Conservation (phyloP, 2,888 invertebrate species). For the Philhelius pedissequus region DNA sequence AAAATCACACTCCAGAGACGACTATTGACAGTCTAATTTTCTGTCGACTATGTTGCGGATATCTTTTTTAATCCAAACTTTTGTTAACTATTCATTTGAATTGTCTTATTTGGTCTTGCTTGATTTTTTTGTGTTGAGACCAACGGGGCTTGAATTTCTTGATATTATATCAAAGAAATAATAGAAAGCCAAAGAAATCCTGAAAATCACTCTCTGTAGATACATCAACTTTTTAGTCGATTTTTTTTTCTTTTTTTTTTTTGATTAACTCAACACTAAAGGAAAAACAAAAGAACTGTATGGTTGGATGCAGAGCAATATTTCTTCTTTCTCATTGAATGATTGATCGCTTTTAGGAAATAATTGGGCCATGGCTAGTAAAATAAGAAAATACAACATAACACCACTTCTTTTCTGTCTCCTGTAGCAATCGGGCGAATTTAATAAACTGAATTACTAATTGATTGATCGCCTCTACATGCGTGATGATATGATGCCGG, state of each 20-base stretch:
- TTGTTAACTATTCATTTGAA: constrained; percentile 55
- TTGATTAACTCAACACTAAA: constrained; percentile 11
- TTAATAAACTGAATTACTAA: constrained; percentile 64
- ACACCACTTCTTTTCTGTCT: constrained; percentile 3
- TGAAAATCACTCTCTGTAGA: constrained; percentile 61
- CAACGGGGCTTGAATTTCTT: not conserved
- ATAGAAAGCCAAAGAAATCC: constrained; percentile 8
- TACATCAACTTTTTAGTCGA: constrained; percentile 47
- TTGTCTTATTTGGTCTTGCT: not conserved
- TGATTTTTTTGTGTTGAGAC: not conserved
- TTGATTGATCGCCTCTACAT: constrained; percentile 57
- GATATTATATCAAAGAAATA: not conserved
- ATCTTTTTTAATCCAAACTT: constrained; percentile 32
- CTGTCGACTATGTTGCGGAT: constrained; percentile 1
- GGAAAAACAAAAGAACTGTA: not conserved
- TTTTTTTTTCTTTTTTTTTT: too few relatives aligned
- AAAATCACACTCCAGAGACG: constrained; percentile 79
- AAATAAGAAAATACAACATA: not conserved
- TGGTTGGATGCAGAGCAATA: not conserved
- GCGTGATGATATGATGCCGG: constrained; percentile 46
- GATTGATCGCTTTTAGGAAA: constrained; percentile 60
- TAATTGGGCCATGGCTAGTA: constrained; percentile 45
- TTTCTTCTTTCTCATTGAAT: constrained; percentile 12
- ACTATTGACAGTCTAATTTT: constrained; percentile 53
- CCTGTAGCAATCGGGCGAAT: constrained; percentile 40